Conservation (phyloP, 2,113 vertebrate species). For the Elachura formosa region DNA sequence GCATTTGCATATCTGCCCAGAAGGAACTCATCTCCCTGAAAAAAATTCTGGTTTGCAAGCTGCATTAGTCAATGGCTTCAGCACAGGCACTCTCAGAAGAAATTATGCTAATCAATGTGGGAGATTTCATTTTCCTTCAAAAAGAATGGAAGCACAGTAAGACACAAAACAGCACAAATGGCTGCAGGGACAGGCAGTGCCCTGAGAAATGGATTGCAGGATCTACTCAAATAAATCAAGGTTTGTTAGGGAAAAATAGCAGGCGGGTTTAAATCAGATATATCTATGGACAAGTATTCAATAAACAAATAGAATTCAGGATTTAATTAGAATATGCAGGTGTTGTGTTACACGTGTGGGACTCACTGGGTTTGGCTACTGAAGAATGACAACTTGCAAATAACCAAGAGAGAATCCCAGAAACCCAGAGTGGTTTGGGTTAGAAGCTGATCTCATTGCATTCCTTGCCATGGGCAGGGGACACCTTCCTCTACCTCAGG, state of each 20-base stretch:
- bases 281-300: background rate
- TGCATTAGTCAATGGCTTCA: background rate
- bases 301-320: background rate
- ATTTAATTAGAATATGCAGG: background rate
- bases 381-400: background rate
- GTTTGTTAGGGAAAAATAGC: background rate
- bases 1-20: background rate
- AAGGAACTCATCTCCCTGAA: background rate
- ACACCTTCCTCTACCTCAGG: background rate
- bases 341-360: fast-evolving
- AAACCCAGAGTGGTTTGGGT: background rate
- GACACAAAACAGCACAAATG: background rate
- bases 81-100: background rate
- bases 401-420: background rate
- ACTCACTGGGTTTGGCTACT: background rate
- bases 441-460: background rate
- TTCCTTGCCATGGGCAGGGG: background rate
- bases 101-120: slow-evolving; percentile 4
- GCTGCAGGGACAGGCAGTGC: background rate
- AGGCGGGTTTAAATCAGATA: background rate
- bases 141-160: background rate
- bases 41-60: background rate
- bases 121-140: slow-evolving; percentile 4
- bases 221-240: background rate
- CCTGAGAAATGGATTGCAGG: background rate